Base-by-base conservation (phyloP, 2,797 vertebrate genomes). In the Cryptoprocta ferox region DNA sequence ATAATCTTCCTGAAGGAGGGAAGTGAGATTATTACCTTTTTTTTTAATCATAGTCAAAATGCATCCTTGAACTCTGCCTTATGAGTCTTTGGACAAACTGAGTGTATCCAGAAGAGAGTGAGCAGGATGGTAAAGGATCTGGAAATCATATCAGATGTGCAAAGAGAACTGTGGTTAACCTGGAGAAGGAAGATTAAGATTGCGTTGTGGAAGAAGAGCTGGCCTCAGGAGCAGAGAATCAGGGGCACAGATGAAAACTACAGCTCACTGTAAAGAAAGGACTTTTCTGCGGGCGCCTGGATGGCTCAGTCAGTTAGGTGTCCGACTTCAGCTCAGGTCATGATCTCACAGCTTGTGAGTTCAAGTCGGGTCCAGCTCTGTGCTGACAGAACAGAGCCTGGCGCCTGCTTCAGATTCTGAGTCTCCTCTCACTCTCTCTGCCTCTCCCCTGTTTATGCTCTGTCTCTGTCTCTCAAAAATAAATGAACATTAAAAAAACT, bases 1-100 rank as follows among this genome's bases (percentile, higher is more conserved):
- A 84, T 65, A 39, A 61, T 93, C 94, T 85, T 73, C 37, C 73
- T 65, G 63, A 84, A 89, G 53, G 35, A 53, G 18, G 24, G 13
- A 90, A 94, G 12, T 94, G 56, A 95, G 76, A 78, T 50, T 42
- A 42, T 35, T 13, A 76, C 39, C 61, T 35, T 26, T 68, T 19
- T 73, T 28, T 28, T 85, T 66, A 21, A 39, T 78, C 24, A 28
- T 18, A 19, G 50, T 71, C 65, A 78, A 73, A 97, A 94, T 32
- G 63, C 5, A 30, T 89, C 68, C 79, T 83, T 75, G 32, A 91
- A 42, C 4, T 71, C 39, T 93, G 12, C 16, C 26, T 92, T 85
- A 28, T 16, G 26, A 3, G 50, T 83, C 56, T 68, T 82, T 82
- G 39, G 19, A 35, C 10, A 94, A 90, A 92, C 37, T 76, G 39